Percentiles rank a stretch among this genome's conserved stretches.
These are phyloP conservation scores for Dryobates pubescens DNA, from an alignment of 2,797 vertebrate genomes.

Conservation along the genomic window DNA sequence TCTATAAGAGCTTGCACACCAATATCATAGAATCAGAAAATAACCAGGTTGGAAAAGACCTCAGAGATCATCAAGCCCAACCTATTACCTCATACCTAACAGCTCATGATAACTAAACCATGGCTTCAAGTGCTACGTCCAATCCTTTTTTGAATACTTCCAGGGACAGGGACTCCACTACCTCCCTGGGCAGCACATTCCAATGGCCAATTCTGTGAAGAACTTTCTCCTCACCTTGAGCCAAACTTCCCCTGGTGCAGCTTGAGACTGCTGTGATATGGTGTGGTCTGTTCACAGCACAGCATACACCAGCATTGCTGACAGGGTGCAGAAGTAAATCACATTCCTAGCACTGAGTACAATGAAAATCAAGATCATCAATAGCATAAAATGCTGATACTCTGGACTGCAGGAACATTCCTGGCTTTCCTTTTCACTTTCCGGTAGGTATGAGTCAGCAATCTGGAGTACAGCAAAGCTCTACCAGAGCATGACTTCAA, in stretches of 20 bases:
- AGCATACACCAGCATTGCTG: background rate
- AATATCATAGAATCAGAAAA: background rate
- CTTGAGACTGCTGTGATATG: background rate
- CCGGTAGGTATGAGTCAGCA: conserved; percentile 61
- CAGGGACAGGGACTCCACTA: too few relatives aligned
- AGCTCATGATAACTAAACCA: too few relatives aligned
- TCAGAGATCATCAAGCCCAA: too few relatives aligned
- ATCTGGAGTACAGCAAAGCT: conserved; percentile 38
- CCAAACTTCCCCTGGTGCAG: too few relatives aligned
- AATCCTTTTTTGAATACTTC: too few relatives aligned
- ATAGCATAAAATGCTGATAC: conserved; percentile 15
- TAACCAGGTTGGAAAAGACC: too few relatives aligned
- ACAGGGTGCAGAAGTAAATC: background rate
- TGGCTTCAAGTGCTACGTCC: too few relatives aligned
- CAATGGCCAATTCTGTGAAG: too few relatives aligned
- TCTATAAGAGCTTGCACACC: conserved; percentile 15
- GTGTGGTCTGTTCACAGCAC: conserved; percentile 16
- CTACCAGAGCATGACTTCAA: background rate
- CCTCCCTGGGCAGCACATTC: too few relatives aligned
- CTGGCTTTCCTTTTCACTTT: conserved; percentile 57
- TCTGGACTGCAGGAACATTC: conserved; percentile 36
- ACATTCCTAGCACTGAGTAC: background rate
- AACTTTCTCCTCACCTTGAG: too few relatives aligned
- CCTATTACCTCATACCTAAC: too few relatives aligned
- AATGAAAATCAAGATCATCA: conserved; percentile 49